Conservation (phyloP, 2,797 vertebrate species). For the Podargus strigoides region DNA sequence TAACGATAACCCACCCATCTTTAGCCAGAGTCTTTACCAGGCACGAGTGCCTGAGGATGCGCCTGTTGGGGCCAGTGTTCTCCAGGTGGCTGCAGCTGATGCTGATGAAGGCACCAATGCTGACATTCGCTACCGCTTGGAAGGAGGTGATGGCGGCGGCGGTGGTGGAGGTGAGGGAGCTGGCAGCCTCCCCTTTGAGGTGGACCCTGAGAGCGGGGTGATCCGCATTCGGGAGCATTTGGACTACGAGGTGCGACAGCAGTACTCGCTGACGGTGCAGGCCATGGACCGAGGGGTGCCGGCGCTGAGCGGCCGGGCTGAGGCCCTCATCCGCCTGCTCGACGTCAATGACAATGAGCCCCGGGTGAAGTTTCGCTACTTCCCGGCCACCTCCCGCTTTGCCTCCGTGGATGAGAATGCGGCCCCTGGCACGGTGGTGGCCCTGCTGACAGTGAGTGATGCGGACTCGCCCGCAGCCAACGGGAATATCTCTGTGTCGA, state of each 20-base stretch:
- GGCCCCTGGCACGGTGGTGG: constrained; percentile 92
- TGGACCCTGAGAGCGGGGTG: constrained; percentile 90
- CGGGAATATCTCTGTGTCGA: constrained; percentile 95
- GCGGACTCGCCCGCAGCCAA: constrained; percentile 91
- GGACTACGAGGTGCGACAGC: constrained; percentile 87
- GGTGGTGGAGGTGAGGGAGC: constrained; percentile 24
- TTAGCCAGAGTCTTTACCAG: constrained; percentile 88
- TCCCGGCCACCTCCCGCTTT: constrained; percentile 92
- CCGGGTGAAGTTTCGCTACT: constrained; percentile 93
- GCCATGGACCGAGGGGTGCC: constrained; percentile 89
- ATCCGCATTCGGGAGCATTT: constrained; percentile 87
- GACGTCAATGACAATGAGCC: constrained; percentile 98
- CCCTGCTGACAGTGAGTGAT: constrained; percentile 92
- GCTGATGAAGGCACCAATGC: constrained; percentile 91
- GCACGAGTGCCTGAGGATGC: constrained; percentile 89
- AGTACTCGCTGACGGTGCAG: constrained; percentile 92
- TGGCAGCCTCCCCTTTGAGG: constrained; percentile 85
- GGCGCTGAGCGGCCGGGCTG: constrained; percentile 85
- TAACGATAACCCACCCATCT: constrained; percentile 93
- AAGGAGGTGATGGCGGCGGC: constrained; percentile 70
- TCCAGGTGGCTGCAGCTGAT: constrained; percentile 88
- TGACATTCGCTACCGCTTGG: constrained; percentile 89
- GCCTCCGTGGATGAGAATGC: constrained; percentile 97
- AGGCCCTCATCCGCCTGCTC: constrained; percentile 87
- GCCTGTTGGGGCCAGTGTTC: constrained; percentile 85